phyloP scores from a whole-genome alignment of 2,113 vertebrate genomes.

The Carassius gibelio region DNA sequence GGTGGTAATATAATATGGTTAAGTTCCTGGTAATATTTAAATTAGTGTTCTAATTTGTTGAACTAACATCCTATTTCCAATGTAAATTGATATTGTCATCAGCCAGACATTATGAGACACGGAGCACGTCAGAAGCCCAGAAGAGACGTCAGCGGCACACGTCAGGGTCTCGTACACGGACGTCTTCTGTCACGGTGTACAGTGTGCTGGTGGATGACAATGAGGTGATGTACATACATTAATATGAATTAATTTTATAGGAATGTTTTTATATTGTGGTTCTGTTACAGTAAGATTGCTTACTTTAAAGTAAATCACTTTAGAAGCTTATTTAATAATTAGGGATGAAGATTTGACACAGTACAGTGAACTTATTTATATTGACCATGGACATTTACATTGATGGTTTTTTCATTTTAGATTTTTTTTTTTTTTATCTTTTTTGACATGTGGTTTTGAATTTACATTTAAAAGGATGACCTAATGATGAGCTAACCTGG shows the following conservation, averaged over 20 bases:
- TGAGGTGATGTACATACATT: constrained; percentile 48
- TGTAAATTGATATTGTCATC: not conserved
- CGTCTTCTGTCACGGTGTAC: constrained; percentile 67
- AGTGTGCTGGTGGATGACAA: constrained; percentile 72
- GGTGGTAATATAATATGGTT: not conserved
- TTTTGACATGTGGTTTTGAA: constrained; percentile 73
- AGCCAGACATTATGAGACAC: constrained; percentile 30
- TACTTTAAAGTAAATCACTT: not conserved
- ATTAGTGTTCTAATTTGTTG: not conserved
- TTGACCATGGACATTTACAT: not conserved
- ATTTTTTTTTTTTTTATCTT: constrained; percentile 69
- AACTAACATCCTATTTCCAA: not conserved
- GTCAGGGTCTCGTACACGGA: constrained; percentile 34
- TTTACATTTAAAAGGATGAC: constrained; percentile 72
- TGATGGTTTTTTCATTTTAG: constrained; percentile 53
- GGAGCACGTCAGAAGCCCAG: not conserved
- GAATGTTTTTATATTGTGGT: not conserved
- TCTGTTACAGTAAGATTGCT: not conserved
- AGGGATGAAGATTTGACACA: not conserved
- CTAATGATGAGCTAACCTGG: constrained; percentile 27
- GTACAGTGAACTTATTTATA: not conserved
- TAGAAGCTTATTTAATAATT: not conserved
- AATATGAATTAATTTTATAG: not conserved
- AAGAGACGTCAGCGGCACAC: constrained; percentile 30
- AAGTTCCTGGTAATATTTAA: not conserved